These are phyloP conservation scores for Erebia palarica DNA, from an alignment of 2,888 invertebrate species.

Conservation along the genomic window DNA sequence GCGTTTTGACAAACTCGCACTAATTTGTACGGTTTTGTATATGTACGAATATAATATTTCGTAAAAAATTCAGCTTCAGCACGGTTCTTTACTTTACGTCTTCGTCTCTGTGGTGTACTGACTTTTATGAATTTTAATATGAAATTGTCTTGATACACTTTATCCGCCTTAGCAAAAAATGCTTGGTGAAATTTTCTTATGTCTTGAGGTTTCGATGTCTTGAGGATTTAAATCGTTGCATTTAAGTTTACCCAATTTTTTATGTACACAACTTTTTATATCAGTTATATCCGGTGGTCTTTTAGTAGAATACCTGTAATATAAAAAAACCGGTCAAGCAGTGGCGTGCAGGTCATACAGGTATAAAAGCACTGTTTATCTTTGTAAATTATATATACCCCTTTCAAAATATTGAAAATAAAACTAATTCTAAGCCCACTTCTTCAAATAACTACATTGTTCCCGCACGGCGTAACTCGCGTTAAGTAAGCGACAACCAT, in stretches of 20 bases:
- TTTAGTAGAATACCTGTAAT: conserved; percentile 34
- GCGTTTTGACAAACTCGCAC: conserved; percentile 40
- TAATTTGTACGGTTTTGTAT: conserved; percentile 39
- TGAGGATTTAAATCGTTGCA: conserved; percentile 27
- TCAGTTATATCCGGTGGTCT: conserved; percentile 28
- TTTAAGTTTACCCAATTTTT: conserved; percentile 26
- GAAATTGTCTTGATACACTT: conserved; percentile 31
- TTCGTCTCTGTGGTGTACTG: conserved; percentile 29
- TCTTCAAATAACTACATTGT: too few species aligned
- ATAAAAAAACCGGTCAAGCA: conserved; percentile 16
- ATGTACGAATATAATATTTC: conserved; percentile 31
- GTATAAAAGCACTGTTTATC: too few species aligned
- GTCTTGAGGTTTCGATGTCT: too few species aligned
- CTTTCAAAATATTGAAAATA: too few species aligned
- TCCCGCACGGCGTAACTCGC: too few species aligned
- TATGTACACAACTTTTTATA: conserved; percentile 26
- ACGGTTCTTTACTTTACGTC: conserved; percentile 32
- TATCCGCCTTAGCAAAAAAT: conserved; percentile 34
- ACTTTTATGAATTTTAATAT: conserved; percentile 41
- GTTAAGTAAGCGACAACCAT: too few species aligned
- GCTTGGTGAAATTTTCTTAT: conserved; percentile 37
- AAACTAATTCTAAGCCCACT: too few species aligned
- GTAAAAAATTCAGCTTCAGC: conserved; percentile 25
- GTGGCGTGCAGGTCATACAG: too few species aligned
- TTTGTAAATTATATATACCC: too few species aligned